Percentiles rank a stretch among this genome's conserved stretches.
Evolutionary conservation across 2,888 invertebrate genomes (phyloP).

Genomic region (Pyrocoelia pectoralis): DNA sequence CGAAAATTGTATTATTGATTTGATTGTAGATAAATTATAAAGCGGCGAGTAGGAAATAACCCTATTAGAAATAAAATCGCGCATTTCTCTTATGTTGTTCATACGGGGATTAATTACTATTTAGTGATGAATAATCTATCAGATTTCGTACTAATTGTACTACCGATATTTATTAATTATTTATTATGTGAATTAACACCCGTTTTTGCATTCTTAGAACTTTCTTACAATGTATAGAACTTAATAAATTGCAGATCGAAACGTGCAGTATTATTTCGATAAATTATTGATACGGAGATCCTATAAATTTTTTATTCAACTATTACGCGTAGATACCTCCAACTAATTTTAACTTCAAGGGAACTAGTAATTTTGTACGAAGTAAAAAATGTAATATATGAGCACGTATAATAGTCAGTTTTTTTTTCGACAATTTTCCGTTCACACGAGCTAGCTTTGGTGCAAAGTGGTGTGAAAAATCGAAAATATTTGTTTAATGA

Average conservation of each 20-base stretch:
- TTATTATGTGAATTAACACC: slow-evolving; percentile 4
- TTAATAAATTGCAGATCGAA: slow-evolving; percentile 1
- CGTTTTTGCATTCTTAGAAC: neutral
- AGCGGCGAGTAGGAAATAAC: neutral
- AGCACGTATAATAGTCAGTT: too few relatives aligned
- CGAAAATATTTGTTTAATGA: too few relatives aligned
- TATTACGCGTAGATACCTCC: neutral
- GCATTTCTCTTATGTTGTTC: neutral
- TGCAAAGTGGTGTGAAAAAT: too few relatives aligned
- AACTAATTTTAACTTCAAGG: neutral
- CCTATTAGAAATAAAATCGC: slow-evolving; percentile 12
- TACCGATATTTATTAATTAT: neutral
- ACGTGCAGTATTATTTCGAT: neutral
- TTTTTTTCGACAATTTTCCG: too few relatives aligned
- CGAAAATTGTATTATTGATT: slow-evolving; percentile 43
- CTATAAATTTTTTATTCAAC: neutral
- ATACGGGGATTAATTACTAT: neutral
- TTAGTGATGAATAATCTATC: neutral
- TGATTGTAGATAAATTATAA: slow-evolving; percentile 35
- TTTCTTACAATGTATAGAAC: neutral
- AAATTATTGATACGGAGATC: neutral
- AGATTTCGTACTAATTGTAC: neutral
- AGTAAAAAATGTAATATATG: too few relatives aligned
- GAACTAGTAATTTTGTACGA: neutral
- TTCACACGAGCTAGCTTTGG: too few relatives aligned